Evolutionary conservation across 1,140 invertebrate genomes (phyloP).

Genomic region (Trichomalopsis sarcophagae): DNA sequence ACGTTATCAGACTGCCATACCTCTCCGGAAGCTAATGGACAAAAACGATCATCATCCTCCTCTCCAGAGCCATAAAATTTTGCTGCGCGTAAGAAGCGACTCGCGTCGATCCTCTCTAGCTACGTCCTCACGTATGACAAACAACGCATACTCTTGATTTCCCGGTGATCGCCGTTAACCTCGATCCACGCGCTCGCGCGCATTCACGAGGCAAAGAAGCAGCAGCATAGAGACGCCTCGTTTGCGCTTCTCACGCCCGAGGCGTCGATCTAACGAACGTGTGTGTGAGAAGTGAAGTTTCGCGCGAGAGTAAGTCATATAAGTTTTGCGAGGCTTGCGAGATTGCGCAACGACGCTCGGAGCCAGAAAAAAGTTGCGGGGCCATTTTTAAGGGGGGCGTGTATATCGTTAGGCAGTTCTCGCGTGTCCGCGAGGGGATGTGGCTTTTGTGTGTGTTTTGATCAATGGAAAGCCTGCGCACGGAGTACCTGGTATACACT

Average conservation of each 20-base stretch:
- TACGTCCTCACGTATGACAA: constrained; percentile 15
- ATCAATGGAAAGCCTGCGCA: no score
- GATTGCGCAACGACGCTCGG: not conserved
- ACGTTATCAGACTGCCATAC: not conserved
- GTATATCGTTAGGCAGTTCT: no score
- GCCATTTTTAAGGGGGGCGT: no score
- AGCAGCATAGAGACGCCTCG: not conserved
- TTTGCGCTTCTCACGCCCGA: not conserved
- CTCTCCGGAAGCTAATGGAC: not conserved
- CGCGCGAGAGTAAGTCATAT: no score
- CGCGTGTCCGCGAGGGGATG: no score
- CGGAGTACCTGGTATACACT: no score
- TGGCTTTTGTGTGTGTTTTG: no score
- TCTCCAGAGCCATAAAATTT: constrained; percentile 8
- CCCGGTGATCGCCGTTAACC: constrained; percentile 12
- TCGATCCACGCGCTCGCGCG: not conserved
- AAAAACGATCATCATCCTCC: constrained; percentile 12
- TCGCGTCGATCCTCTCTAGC: not conserved
- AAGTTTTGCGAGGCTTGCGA: no score
- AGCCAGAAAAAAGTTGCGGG: no score
- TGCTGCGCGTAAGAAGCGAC: not conserved
- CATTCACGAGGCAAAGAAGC: constrained; percentile 10
- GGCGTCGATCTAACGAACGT: not conserved
- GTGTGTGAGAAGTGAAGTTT: not conserved
- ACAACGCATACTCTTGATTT: not conserved